Percentiles rank a stretch among this genome's conserved stretches.
These are phyloP conservation scores for Poecilia wingei DNA, from an alignment of 2,797 vertebrate species.

Conservation along the genomic window DNA sequence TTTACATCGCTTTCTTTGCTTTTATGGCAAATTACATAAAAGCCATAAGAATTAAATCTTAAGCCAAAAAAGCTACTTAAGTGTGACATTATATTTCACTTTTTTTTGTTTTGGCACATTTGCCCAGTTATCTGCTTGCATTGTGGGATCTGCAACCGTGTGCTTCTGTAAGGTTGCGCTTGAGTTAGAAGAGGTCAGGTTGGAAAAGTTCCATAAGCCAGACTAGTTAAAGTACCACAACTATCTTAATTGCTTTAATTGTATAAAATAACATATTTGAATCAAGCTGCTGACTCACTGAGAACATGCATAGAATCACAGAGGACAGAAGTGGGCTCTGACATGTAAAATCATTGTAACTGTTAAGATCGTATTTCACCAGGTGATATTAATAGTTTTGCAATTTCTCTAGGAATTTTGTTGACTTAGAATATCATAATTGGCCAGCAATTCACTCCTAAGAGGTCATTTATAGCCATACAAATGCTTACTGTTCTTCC, in stretches of 20 bases:
- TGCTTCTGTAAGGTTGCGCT: too few species aligned
- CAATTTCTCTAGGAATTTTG: not conserved
- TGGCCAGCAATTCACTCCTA: not conserved
- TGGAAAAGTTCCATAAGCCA: too few species aligned
- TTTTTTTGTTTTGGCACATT: not conserved
- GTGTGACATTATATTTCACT: too few species aligned
- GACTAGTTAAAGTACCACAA: not conserved
- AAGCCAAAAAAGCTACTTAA: too few species aligned
- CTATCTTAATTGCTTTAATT: not conserved
- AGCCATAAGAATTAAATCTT: not conserved
- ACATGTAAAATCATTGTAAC: not conserved
- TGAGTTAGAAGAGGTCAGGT: too few species aligned
- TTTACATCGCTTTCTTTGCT: not conserved
- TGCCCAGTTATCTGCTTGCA: too few species aligned
- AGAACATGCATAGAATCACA: not conserved
- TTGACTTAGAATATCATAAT: not conserved
- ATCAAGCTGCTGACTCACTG: not conserved
- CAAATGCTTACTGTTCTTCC: not conserved
- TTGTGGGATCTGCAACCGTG: too few species aligned
- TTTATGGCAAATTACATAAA: not conserved
- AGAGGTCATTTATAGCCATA: not conserved
- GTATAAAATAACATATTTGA: not conserved
- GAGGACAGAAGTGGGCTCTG: not conserved
- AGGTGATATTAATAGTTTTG: not conserved
- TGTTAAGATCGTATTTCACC: not conserved